Evolutionary conservation across 2,113 vertebrate species (phyloP).

Genomic region (Eptesicus fuscus): DNA sequence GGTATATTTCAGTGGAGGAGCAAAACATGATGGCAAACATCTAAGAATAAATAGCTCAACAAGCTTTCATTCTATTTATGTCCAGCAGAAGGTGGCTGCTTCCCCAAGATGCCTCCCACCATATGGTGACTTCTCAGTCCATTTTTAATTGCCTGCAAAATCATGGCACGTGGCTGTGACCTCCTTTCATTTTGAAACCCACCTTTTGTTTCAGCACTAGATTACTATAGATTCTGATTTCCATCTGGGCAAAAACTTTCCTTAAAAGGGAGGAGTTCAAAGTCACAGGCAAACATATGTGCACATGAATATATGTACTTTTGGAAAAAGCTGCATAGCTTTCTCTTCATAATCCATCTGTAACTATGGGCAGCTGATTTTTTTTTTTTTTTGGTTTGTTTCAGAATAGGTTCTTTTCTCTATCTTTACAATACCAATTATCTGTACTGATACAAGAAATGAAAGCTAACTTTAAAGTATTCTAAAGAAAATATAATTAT

Average conservation of each 20-base stretch:
- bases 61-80: slow-evolving; percentile 39
- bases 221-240: slow-evolving; percentile 16
- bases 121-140: slow-evolving; percentile 52
- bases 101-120: slow-evolving; percentile 24
- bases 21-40: background rate
- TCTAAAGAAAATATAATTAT: slow-evolving; percentile 29
- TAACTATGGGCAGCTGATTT: background rate
- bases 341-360: background rate
- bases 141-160: slow-evolving; percentile 50
- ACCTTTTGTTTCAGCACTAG: background rate
- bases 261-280: slow-evolving; percentile 36
- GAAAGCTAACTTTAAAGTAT: slow-evolving; percentile 39
- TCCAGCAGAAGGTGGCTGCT: slow-evolving; percentile 24
- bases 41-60: slow-evolving; percentile 21
- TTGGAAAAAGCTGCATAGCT: background rate
- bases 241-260: background rate
- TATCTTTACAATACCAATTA: background rate
- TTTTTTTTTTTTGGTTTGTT: background rate
- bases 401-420: background rate
- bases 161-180: slow-evolving; percentile 2
- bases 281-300: background rate
- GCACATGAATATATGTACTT: background rate
- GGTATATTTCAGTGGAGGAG: background rate
- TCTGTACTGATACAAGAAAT: background rate
- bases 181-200: slow-evolving; percentile 40